Evolutionary conservation across 2,888 invertebrate species (phyloP), one percentile per base, ranked within the genome.

Genomic region (Melanostoma mellinum): DNA sequence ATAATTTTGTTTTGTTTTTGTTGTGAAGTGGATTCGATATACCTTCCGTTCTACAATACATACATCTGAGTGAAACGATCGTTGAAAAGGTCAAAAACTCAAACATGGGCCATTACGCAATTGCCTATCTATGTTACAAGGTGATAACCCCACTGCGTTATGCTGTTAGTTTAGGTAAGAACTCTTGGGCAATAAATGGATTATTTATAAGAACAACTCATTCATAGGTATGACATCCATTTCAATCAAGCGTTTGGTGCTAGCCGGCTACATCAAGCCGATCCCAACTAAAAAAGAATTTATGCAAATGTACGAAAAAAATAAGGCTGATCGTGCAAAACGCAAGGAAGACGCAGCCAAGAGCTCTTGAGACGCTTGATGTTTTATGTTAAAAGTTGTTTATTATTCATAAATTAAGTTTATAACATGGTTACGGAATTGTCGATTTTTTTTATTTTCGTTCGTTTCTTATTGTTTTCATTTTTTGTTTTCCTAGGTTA

Each of bases 61-160:
- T 97, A 85, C 95, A 96, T 86, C 91, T 97, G 4, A 96, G 95
- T 90, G 97, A 98, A 87, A 93, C 91, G 81, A 92, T 98, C 55
- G 92, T 97, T 69, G 93, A 94, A 68, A 95, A 96, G 71, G 91
- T 99, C 67, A 93, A 93, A 88, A 94, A 95, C 86, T 96, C 97
- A 0, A 94, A 93, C 87, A 96, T 98, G 90, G 99, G 99, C 8
- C 95, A 97, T 90, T 92, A 97, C 89, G 99, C 99, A 6, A 92
- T 98, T 44, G 94, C 98, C 0, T 97, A 98, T 91, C 95, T 97
- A 50, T 93, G 98, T 87, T 99, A 99, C 91, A 99, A 99, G 93
- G 93, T 99, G 67, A 95, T 95, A 36, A 97, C 98, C 6, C 99
- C 99, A 3, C 91, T 96, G 9, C 93, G 99, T 86, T 99, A 98